Evolutionary conservation across 2,797 vertebrate genomes (phyloP).

Genomic region (Limosa lapponica): DNA sequence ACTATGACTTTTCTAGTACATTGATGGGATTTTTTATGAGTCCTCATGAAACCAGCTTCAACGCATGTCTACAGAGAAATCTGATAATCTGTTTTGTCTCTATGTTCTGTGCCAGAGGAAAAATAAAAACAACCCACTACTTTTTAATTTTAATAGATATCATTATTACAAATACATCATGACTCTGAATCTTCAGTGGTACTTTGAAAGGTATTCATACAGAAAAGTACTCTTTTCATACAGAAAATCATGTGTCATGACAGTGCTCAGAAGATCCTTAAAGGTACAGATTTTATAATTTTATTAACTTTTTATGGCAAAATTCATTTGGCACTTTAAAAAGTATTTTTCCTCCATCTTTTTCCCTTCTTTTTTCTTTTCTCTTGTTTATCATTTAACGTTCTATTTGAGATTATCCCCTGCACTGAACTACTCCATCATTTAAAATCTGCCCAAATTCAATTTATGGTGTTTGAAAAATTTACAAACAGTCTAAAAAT

Average conservation of each 20-base stretch:
- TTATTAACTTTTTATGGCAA: neutral
- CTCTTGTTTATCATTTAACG: neutral
- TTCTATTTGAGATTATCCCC: neutral
- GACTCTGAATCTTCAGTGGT: neutral
- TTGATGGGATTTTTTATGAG: fast-evolving
- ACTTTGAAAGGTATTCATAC: neutral
- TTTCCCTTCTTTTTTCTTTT: neutral
- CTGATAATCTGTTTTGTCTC: neutral
- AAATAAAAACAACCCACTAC: neutral
- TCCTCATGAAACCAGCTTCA: neutral
- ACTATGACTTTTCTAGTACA: neutral
- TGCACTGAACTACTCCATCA: fast-evolving
- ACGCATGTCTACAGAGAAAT: neutral
- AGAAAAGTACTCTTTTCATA: neutral
- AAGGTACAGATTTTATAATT: neutral
- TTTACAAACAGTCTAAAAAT: neutral
- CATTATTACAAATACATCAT: neutral
- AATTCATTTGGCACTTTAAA: neutral
- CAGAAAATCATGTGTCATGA: neutral
- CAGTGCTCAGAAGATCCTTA: neutral
- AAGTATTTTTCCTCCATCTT: neutral
- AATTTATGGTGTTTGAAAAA: neutral
- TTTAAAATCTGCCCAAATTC: neutral
- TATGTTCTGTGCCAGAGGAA: neutral
- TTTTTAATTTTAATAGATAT: neutral